These are phyloP conservation scores for Poeciliopsis retropinna DNA, from an alignment of 2,113 vertebrate species.

Conservation along the genomic window DNA sequence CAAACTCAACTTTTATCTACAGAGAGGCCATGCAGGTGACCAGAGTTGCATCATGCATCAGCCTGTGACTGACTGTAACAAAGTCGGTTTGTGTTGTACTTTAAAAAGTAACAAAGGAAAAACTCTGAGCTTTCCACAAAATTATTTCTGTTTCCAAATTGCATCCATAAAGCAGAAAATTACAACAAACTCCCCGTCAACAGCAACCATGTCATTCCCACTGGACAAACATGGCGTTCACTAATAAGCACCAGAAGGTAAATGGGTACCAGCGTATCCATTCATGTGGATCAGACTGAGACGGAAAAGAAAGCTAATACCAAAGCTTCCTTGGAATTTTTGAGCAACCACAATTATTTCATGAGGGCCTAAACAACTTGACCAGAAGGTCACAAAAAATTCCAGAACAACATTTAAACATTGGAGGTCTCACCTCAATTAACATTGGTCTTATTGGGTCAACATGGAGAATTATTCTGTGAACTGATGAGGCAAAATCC, in stretches of 20 bases:
- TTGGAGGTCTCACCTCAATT: neutral
- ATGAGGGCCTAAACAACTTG: neutral
- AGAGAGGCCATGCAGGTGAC: conserved; percentile 59
- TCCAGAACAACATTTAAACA: neutral
- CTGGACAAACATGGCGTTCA: too few species aligned
- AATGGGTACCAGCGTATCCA: neutral
- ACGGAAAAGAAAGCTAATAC: neutral
- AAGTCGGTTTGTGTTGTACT: conserved; percentile 5
- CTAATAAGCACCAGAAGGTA: neutral
- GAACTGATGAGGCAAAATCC: neutral
- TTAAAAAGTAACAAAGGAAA: neutral
- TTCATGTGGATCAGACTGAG: neutral
- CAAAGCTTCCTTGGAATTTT: neutral
- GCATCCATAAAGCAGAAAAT: neutral
- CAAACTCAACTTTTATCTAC: conserved; percentile 55
- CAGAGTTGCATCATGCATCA: conserved; percentile 34
- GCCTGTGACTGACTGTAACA: conserved; percentile 21
- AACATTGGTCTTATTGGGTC: too few species aligned
- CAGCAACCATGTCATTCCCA: neutral
- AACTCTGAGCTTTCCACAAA: neutral
- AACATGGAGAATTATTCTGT: neutral
- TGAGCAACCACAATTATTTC: too few species aligned
- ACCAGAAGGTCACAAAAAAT: neutral
- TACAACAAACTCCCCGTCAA: neutral
- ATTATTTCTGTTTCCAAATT: neutral